Evolutionary conservation across 1,140 invertebrate genomes (phyloP).

Genomic region (Tigriopus japonicus): DNA sequence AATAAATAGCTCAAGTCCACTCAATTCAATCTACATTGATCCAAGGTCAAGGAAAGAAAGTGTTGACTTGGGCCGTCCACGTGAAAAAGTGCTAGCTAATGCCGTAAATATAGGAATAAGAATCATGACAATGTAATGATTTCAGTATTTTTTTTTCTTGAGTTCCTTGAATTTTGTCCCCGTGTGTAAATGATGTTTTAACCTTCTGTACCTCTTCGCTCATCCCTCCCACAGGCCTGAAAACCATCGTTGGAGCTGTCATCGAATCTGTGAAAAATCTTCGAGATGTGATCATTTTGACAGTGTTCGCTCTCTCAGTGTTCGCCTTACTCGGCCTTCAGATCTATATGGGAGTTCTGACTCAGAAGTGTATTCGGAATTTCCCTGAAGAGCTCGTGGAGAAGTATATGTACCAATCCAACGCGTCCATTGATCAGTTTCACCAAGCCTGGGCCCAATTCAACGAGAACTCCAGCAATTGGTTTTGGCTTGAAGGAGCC

Average conservation of each 20-base stretch:
- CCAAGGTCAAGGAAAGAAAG: too few relatives aligned
- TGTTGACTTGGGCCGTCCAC: too few relatives aligned
- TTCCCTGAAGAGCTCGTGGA: slow-evolving; percentile 27
- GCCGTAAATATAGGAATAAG: too few relatives aligned
- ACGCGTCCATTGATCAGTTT: background rate
- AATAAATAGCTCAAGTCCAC: too few relatives aligned
- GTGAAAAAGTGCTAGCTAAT: too few relatives aligned
- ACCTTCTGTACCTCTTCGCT: background rate
- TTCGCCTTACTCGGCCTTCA: slow-evolving; percentile 95
- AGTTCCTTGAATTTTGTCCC: background rate
- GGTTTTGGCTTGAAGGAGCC: slow-evolving; percentile 23
- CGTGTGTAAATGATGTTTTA: background rate
- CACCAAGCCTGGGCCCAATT: slow-evolving; percentile 1
- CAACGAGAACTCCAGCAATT: slow-evolving; percentile 6
- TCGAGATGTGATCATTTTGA: slow-evolving; percentile 96
- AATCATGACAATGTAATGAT: too few relatives aligned
- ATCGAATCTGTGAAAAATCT: slow-evolving; percentile 98
- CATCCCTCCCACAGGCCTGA: slow-evolving; percentile 50
- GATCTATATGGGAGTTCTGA: slow-evolving; percentile 93
- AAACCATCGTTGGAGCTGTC: slow-evolving; percentile 97
- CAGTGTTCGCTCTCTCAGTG: slow-evolving; percentile 93
- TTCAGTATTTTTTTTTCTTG: too few relatives aligned
- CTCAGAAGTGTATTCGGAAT: slow-evolving; percentile 83
- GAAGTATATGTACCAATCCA: background rate
- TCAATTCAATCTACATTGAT: too few relatives aligned